Percentiles rank a stretch among this genome's conserved stretches.
phyloP scores from a whole-genome alignment of 2,113 vertebrate species.

The Calyptomena viridis region DNA sequence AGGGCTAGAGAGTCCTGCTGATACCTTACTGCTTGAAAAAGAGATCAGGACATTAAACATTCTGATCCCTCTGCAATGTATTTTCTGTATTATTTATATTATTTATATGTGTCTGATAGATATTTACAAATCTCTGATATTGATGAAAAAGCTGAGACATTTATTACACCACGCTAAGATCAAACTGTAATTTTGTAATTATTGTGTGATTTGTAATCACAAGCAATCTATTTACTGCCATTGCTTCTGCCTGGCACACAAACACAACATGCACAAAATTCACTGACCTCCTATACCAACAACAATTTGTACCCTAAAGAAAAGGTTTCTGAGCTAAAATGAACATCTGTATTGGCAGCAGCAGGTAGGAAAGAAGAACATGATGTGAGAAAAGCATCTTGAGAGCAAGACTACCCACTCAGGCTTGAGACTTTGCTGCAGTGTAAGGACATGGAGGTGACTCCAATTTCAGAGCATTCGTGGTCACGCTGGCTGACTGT shows the following conservation, averaged over 20 bases:
- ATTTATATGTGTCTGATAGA: not conserved
- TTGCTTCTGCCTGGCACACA: not conserved
- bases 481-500: not conserved
- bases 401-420: not conserved
- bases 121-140: not conserved
- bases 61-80: not conserved
- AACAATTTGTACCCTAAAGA: not conserved
- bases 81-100: not conserved
- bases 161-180: not conserved
- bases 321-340: not conserved
- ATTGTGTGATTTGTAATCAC: not conserved
- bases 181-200: conserved; percentile 1
- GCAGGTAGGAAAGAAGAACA: not conserved
- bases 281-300: not conserved
- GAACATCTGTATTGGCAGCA: not conserved
- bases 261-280: not conserved
- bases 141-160: not conserved
- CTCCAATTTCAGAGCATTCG: not conserved
- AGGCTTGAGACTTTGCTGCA: not conserved
- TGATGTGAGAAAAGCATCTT: not conserved
- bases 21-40: not conserved
- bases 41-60: not conserved
- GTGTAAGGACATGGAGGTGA: not conserved
- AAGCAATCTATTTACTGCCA: conserved; percentile 13
- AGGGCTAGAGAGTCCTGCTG: not conserved